Base-by-base conservation (phyloP, 2,797 vertebrate species). In the Podargus strigoides region DNA sequence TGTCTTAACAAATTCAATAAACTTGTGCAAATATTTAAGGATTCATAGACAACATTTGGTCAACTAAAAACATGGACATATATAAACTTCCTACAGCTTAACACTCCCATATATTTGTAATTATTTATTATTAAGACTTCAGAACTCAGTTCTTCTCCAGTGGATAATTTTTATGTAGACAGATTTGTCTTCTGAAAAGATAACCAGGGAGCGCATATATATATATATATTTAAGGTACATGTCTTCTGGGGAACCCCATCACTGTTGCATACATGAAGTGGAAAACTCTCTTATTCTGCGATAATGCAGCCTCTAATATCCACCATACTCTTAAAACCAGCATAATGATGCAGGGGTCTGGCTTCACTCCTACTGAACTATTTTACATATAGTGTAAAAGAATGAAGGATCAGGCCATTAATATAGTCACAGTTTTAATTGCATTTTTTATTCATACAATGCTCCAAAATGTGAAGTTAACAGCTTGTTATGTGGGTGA, bases 401-500 rank as follows among this genome's bases (percentile, higher is more conserved):
- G 59, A 79, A 56, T 86, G 79, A 93, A 88, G 77, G 85, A 91
- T 76, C 42, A 56, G 80, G 5, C 42, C 74, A 90, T 90, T 94
- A 84, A 90, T 90, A 70, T 14, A 56, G 50, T 74, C 2, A 0
- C 44, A 56, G 52, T 46, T 69, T 28, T 90, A 81, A 91, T 76
- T 92, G 44, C 34, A 63, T 87, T 93, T 90, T 93, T 91, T 87
- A 85, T 91, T 85, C 75, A 67, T 64, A 78, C 12, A 70, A 7
- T 59, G 47, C 19, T 66, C 36, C 47, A 88, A 85, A 95, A 91
- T 30, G 44, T 70, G 87, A 93, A 90, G 47, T 90, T 93, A 89
- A 77, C 80, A 95, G 88, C 63, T 93, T 94, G 37, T 87, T 95
- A 88, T 95, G 84, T 90, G 86, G 86, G 70, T 89, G 80, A 94